Percentiles rank a stretch among this genome's conserved stretches.
Evolutionary conservation across 2,888 invertebrate genomes (phyloP).

Genomic region (Eupelmus urozonus): DNA sequence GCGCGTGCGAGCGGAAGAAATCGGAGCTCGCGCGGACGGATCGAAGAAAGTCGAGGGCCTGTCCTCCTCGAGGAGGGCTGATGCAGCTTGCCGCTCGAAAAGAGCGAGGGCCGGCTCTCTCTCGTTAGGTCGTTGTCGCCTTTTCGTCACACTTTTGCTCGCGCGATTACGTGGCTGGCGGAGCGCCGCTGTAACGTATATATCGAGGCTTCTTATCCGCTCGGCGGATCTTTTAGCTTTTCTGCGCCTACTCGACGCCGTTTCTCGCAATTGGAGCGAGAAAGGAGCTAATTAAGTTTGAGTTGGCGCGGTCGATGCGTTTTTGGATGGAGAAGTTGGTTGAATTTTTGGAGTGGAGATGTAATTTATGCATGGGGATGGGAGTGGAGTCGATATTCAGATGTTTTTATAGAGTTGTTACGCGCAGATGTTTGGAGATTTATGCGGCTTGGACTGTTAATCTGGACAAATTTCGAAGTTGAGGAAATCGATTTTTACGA

Average conservation of each 20-base stretch:
- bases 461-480: neutral
- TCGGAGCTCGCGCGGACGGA: neutral
- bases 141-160: conserved; percentile 13
- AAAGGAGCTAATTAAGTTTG: too few relatives aligned
- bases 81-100: conserved; percentile 10
- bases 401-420: neutral
- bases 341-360: too few relatives aligned
- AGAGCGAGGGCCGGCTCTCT: neutral
- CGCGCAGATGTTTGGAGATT: conserved; percentile 5
- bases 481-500: conserved; percentile 22
- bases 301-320: too few relatives aligned
- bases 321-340: too few relatives aligned
- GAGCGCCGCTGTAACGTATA: too few relatives aligned
- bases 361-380: too few relatives aligned
- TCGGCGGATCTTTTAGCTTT: neutral
- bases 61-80: conserved; percentile 10
- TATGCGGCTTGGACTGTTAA: neutral
- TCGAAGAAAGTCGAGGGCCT: too few relatives aligned
- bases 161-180: neutral
- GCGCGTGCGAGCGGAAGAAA: too few relatives aligned
- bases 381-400: too few relatives aligned
- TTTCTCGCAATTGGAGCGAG: too few relatives aligned
- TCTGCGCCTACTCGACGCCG: neutral
- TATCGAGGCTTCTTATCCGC: conserved; percentile 3
- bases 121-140: conserved; percentile 48